These are phyloP conservation scores for Caenorhabditis wallacei DNA, from an alignment of 2,888 invertebrate species.

Conservation along the genomic window DNA sequence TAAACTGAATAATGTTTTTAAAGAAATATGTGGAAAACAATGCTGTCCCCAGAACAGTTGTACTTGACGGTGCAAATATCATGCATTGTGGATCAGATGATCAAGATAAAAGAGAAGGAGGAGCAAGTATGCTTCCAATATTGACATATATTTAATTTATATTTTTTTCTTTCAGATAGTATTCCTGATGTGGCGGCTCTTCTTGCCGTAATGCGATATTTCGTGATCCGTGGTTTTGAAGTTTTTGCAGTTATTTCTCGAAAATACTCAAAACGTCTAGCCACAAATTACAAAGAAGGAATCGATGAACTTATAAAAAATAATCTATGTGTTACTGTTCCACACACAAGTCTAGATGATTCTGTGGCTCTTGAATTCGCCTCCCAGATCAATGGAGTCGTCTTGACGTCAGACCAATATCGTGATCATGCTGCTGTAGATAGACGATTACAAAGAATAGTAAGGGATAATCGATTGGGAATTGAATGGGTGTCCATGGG, in stretches of 20 bases:
- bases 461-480: conserved; percentile 26
- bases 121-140: background rate
- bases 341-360: conserved; percentile 50
- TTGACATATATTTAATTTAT: background rate
- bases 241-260: conserved; percentile 47
- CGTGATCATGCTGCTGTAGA: conserved; percentile 30
- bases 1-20: background rate
- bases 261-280: conserved; percentile 29
- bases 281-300: conserved; percentile 45
- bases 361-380: conserved; percentile 51
- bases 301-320: conserved; percentile 44
- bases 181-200: conserved; percentile 61
- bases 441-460: conserved; percentile 10
- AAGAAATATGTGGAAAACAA: background rate
- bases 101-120: background rate
- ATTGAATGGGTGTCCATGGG: conserved; percentile 25
- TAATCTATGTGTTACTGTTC: conserved; percentile 18
- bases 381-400: conserved; percentile 50
- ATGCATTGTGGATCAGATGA: conserved; percentile 57
- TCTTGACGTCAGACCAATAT: conserved; percentile 45
- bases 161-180: background rate
- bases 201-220: conserved; percentile 52
- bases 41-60: conserved; percentile 29
- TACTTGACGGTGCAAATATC: conserved; percentile 60
- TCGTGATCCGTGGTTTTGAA: conserved; percentile 42